Evolutionary conservation across 2,888 invertebrate genomes (phyloP), one percentile per base, ranked within the genome.

Genomic region (Plagodis pulveraria): DNA sequence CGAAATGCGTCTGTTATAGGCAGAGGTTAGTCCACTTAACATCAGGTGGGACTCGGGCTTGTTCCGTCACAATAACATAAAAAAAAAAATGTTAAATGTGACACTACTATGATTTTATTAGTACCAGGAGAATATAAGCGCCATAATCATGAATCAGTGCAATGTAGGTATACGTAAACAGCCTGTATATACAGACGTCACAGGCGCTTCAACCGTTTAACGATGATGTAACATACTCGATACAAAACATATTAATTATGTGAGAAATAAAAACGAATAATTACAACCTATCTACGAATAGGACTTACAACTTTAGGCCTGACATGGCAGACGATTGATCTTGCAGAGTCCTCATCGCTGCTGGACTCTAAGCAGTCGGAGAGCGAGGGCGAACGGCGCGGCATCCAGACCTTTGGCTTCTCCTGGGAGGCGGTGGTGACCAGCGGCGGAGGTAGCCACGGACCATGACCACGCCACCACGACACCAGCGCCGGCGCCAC

Each of bases 401-500:
- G 76, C 40, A 87, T 85, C 87, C 90, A 91, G 34, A 72, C 73
- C 65, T 77, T 82, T 33, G 81, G 73, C 73, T 84, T 87, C 65
- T 88, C 90, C 33, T 49, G 58, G 6, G 70, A 65, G 50, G 80
- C 73, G 35, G 76, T 62, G 62, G 79, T 55, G 49, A 78, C 70
- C 73, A 86, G 71, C 58, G 83, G 84, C 58, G 80, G 69, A 34
- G 83, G 81, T 69, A 85, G 63, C 77, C 75, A 74, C 40, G 82
- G 72, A 1, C 83, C 81, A 61, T 85, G 83, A 0, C 91, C 89
- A 41, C 91, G 85, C 91, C 91, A 91, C 92, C 91, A 91, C 47
- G 92, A 91, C 69, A 93, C 89, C 67, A 92, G 72, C 57, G 91
- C 91, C 56, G 93, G 93, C 62, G 93, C 91, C 67, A 93, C 93